A percentile compares a stretch with the other conserved stretches of the same genome.
phyloP scores from a whole-genome alignment of 2,888 invertebrate species.

The Vanessa cardui region DNA sequence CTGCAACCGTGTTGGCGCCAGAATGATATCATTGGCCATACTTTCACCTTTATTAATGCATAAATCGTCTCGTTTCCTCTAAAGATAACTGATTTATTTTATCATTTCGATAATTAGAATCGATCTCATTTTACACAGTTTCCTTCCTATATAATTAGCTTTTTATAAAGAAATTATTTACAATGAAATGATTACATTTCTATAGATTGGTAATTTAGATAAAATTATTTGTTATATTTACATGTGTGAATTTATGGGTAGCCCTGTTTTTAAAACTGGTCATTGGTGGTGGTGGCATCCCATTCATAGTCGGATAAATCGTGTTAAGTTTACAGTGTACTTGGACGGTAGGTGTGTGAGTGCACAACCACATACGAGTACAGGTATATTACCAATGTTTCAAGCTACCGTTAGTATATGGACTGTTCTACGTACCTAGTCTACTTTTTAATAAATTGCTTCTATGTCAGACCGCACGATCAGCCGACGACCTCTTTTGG shows the following conservation, averaged over 20 bases:
- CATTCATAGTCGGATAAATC: constrained; percentile 35
- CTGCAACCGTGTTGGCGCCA: constrained; percentile 41
- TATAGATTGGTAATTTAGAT: background rate
- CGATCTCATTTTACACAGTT: constrained; percentile 17
- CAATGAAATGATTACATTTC: constrained; percentile 6
- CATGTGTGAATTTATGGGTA: background rate
- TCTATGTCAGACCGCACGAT: constrained; percentile 53
- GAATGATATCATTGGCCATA: constrained; percentile 41
- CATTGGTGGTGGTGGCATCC: constrained; percentile 18
- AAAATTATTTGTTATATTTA: constrained; percentile 9
- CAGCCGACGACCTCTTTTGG: constrained; percentile 63
- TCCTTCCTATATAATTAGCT: constrained; percentile 17
- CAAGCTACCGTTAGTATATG: constrained; percentile 40
- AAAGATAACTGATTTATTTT: constrained; percentile 28
- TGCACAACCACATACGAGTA: constrained; percentile 15
- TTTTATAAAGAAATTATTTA: constrained; percentile 2
- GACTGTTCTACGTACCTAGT: constrained; percentile 35
- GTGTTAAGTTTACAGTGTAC: constrained; percentile 26
- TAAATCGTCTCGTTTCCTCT: constrained; percentile 32
- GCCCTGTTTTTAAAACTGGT: constrained; percentile 20
- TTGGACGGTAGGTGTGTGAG: constrained; percentile 15
- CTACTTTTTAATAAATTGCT: constrained; percentile 51
- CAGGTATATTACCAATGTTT: constrained; percentile 29
- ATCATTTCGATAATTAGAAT: constrained; percentile 29
- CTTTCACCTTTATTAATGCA: constrained; percentile 45